Evolutionary conservation across 1,140 invertebrate species (phyloP), one percentile per base, ranked within the genome.

Genomic region (Venustaconcha ellipsiformis): DNA sequence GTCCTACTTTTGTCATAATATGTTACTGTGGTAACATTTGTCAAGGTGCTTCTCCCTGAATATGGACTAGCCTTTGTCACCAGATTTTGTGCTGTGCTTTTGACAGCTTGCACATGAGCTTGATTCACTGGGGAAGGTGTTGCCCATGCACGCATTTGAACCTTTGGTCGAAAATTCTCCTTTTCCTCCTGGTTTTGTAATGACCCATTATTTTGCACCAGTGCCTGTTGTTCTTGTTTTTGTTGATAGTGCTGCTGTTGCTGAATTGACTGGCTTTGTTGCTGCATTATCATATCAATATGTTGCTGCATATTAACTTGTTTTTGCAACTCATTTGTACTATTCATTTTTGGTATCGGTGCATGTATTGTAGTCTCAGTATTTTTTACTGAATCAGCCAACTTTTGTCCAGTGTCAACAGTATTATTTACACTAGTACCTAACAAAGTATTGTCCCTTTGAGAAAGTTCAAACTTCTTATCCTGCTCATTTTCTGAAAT

Each of bases 61-160:
- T 77, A 77, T 17, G 75, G 75, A 67, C 69, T 72, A 18, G 75
- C 30, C 72, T 77, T 60, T 56, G 75, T 77, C 11, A 77, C 69
- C 58, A 57, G 65, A 14, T 15, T 77, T 18, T 37, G 64, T 8
- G 37, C 59, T 18, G 69, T 37, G n/a, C 70, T 76, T 55, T 17
- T 37, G 14, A 65, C 58, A 58, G 70, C 55, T 14, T 64, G 72
- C 37, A 59, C 57, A 13, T 30, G 69, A 37, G 63, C 17, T 67
- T 70, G 75, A 23, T 70, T 70, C 20, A 72, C 70, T 57, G 75
- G 75, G 4, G 75, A 77, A 14, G 75, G 75, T 1, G 75, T 77
- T 15, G 63, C 70, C 75, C 75, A 77, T 11, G 75, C 75, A 57
- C 72, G 72, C 69, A 68, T n/a, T 60, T 77, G 67, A 37, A 23